phyloP scores from a whole-genome alignment of 1,140 invertebrate genomes.

The Lamellibrachia luymesi region DNA sequence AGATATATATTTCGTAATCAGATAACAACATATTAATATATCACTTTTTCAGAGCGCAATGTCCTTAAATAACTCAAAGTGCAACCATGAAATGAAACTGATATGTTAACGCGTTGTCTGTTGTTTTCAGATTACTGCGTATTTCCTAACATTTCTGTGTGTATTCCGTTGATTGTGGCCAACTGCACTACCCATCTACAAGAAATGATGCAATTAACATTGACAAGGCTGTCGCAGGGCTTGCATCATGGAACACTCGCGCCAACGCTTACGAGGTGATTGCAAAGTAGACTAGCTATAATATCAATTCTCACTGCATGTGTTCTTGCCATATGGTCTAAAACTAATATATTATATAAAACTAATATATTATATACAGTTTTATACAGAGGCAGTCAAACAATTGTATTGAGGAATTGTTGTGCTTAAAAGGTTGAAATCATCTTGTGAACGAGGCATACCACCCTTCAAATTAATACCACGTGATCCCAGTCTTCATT shows the following conservation, averaged over 20 bases:
- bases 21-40: too few relatives aligned
- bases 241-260: not conserved
- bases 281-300: not conserved
- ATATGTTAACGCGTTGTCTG: too few relatives aligned
- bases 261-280: not conserved
- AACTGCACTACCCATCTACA: not conserved
- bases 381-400: not conserved
- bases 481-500: too few relatives aligned
- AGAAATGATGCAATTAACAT: conserved; percentile 1
- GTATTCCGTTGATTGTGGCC: not conserved
- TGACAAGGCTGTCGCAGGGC: not conserved
- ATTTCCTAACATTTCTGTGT: conserved; percentile 20
- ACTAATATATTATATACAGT: not conserved
- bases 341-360: not conserved
- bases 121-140: conserved; percentile 24
- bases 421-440: too few relatives aligned
- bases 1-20: not conserved
- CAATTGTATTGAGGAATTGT: too few relatives aligned
- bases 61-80: too few relatives aligned
- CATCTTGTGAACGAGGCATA: too few relatives aligned
- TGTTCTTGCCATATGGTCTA: not conserved
- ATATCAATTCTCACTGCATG: not conserved
- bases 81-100: too few relatives aligned
- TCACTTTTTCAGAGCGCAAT: too few relatives aligned
- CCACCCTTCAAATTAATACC: too few relatives aligned